These are phyloP conservation scores for Vireo griseus DNA, from an alignment of 2,797 vertebrate genomes.

Conservation along the genomic window DNA sequence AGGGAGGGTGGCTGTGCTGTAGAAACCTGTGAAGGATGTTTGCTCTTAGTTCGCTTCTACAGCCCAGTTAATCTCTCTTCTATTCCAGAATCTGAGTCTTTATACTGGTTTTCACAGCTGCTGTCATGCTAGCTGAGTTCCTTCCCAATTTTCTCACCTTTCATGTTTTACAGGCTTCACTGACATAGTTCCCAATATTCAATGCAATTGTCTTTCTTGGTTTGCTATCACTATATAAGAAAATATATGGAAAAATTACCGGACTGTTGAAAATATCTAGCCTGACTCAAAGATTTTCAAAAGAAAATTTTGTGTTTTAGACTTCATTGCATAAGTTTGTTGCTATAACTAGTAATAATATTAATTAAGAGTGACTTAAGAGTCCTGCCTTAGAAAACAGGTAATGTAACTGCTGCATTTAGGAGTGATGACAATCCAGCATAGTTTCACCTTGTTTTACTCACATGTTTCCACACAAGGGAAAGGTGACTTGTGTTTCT, in stretches of 20 bases:
- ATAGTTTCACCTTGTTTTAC: background rate
- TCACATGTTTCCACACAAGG: background rate
- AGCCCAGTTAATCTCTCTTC: background rate
- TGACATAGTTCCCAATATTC: background rate
- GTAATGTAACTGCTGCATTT: background rate
- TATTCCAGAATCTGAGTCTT: background rate
- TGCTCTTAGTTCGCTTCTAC: background rate
- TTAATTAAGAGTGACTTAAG: background rate
- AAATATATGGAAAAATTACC: background rate
- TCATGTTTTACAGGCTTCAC: background rate
- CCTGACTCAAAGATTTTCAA: background rate
- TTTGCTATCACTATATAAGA: background rate
- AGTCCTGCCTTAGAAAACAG: background rate
- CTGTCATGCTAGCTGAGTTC: background rate
- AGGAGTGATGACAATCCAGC: background rate
- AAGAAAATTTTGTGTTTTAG: background rate
- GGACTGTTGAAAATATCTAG: background rate
- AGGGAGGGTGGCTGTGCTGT: background rate
- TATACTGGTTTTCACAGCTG: background rate
- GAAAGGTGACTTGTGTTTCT: background rate
- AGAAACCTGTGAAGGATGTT: background rate
- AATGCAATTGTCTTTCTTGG: background rate
- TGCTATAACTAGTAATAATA: background rate
- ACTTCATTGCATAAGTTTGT: background rate
- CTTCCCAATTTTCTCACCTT: background rate